Evolutionary conservation across 1,140 invertebrate species (phyloP), one percentile per base, ranked within the genome.

Genomic region (Macrosteles quadrilineatus): DNA sequence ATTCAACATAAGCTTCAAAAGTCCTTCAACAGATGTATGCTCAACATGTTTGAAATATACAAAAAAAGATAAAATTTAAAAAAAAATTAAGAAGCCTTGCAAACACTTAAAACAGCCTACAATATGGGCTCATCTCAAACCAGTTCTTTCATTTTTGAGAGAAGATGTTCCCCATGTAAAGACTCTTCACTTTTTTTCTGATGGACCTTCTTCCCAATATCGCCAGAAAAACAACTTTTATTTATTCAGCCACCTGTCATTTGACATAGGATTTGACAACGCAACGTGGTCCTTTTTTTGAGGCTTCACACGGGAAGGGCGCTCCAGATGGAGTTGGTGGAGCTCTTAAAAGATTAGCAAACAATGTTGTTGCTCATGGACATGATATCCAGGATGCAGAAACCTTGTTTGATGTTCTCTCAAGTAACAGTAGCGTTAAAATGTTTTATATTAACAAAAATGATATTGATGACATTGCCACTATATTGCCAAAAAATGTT

Each of bases 301-400:
- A 80, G 75, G 74, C 80, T 50, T 79, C 79, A 6, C 80, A 83
- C 75, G 81, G 81, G 11, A 83, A 83, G 73, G 81, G 81, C 2
- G 75, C 76, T n/a, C n/a, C n/a, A n/a, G n/a, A n/a, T n/a, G n/a
- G n/a, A n/a, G n/a, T n/a, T n/a, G n/a, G n/a, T n/a, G n/a, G 77
- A 79, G 50, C 78, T 82, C 55, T 83, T 23, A 84, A 83, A 75
- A 76, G 72, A 65, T 76, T 75, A 66, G 77, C 75, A 27, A 78
- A 80, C 70, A 72, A 70, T 40, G 71, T 75, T 47, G 77, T 81
- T 6, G 75, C 75, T 29, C 57, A 68, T 53, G 77, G 78, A 30
- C 70, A 75, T 30, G 79, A 80, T 72, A 64, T 80, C 30, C 23
- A 55, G 30, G 40, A 72, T 66, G 59, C 70, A 47, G 59, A 62